phyloP scores from a whole-genome alignment of 2,113 vertebrate genomes.

The Cynoglossus semilaevis region DNA sequence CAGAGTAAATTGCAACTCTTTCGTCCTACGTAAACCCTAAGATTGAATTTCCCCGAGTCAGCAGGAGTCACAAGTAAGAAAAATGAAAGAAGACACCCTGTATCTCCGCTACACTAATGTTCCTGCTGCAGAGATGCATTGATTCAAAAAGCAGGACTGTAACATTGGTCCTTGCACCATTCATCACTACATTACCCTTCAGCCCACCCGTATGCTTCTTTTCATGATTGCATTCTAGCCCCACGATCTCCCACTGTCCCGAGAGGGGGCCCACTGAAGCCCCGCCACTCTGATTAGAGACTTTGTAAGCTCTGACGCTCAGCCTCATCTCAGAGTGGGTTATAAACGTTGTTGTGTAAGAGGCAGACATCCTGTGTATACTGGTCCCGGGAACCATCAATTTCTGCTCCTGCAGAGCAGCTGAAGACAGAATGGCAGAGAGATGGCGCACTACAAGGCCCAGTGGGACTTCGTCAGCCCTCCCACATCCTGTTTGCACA shows the following conservation, averaged over 20 bases:
- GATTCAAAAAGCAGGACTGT: background rate
- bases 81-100: constrained; percentile 2
- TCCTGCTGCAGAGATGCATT: background rate
- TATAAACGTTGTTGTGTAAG: constrained; percentile 50
- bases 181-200: constrained; percentile 36
- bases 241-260: constrained; percentile 47
- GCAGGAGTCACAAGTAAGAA: background rate
- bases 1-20: constrained; percentile 37
- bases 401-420: constrained; percentile 60
- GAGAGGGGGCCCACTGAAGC: too few species aligned
- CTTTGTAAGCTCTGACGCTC: constrained; percentile 39
- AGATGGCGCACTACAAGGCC: constrained; percentile 56
- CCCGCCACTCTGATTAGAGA: constrained; percentile 54
- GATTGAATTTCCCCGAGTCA: constrained; percentile 33
- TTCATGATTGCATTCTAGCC: constrained; percentile 28
- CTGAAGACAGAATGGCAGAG: constrained; percentile 55
- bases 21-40: constrained; percentile 14
- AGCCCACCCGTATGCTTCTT: constrained; percentile 19
- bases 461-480: constrained; percentile 51
- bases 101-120: constrained; percentile 8
- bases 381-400: constrained; percentile 49
- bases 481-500: constrained; percentile 72
- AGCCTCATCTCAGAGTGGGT: constrained; percentile 38
- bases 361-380: constrained; percentile 48
- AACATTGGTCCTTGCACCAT: constrained; percentile 24